These are phyloP conservation scores for Octonoba sinensis DNA, from an alignment of 2,888 invertebrate genomes.

Conservation along the genomic window DNA sequence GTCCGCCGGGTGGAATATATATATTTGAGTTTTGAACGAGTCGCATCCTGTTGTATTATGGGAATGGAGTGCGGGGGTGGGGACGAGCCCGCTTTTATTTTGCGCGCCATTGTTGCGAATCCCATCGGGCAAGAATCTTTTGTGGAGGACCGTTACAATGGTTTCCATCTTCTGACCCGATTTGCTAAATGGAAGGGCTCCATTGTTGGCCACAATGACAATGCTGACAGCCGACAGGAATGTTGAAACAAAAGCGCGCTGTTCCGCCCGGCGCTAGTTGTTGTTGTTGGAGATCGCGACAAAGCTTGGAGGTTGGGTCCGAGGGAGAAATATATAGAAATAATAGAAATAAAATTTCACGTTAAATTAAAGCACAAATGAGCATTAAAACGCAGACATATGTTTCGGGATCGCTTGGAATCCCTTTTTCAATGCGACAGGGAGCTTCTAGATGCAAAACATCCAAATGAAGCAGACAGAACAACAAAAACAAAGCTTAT, in stretches of 20 bases:
- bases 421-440: too few species aligned
- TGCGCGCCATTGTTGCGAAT: conserved; percentile 20
- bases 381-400: too few species aligned
- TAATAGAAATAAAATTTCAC: too few species aligned
- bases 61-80: not conserved
- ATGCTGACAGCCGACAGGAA: conserved; percentile 48
- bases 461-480: too few species aligned
- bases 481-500: too few species aligned
- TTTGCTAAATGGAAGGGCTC: conserved; percentile 52
- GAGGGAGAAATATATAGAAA: too few species aligned
- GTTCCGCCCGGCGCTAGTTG: too few species aligned
- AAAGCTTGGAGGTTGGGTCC: too few species aligned
- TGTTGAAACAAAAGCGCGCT: conserved; percentile 45
- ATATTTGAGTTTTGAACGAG: conserved; percentile 58
- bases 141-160: conserved; percentile 19
- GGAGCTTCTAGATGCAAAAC: too few species aligned
- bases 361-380: too few species aligned
- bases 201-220: conserved; percentile 61
- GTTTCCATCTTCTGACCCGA: conserved; percentile 44
- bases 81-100: conserved; percentile 36
- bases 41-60: conserved; percentile 59
- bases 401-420: too few species aligned
- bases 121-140: not conserved
- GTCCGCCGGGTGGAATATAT: conserved; percentile 27
- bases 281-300: too few species aligned